Percentiles rank a stretch among this genome's conserved stretches.
phyloP scores from a whole-genome alignment of 2,888 invertebrate genomes.

The Stegophylla sp. region DNA sequence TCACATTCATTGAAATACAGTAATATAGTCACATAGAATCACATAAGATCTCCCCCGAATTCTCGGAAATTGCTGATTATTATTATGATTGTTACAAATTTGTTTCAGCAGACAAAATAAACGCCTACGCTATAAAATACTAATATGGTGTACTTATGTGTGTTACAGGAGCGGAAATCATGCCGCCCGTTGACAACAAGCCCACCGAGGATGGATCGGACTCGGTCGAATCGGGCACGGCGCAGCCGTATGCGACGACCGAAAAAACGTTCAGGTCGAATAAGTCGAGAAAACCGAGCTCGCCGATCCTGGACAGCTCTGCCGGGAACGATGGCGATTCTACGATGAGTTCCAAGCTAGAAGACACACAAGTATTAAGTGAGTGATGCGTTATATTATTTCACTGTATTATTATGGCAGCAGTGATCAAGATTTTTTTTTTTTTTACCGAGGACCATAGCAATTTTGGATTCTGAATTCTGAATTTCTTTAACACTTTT shows the following conservation, averaged over 20 bases:
- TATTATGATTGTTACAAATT: too few relatives aligned
- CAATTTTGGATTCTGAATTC: too few relatives aligned
- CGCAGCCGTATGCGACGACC: background rate
- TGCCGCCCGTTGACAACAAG: conserved; percentile 43
- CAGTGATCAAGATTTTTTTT: too few relatives aligned
- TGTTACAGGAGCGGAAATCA: conserved; percentile 23
- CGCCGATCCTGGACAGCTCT: background rate
- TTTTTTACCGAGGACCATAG: too few relatives aligned
- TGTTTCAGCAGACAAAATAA: too few relatives aligned
- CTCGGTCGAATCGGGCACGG: conserved; percentile 26
- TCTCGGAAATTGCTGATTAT: too few relatives aligned
- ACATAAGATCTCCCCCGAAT: too few relatives aligned
- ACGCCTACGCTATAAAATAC: too few relatives aligned
- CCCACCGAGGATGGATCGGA: conserved; percentile 12
- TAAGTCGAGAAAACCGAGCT: background rate
- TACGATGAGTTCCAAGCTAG: conserved; percentile 11
- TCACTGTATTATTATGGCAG: background rate
- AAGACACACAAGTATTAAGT: conserved; percentile 11
- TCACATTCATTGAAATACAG: too few relatives aligned
- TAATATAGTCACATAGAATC: too few relatives aligned
- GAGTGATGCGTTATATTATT: background rate
- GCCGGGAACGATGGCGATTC: background rate
- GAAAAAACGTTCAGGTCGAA: background rate
- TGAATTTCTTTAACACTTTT: too few relatives aligned
- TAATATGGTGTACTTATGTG: background rate